Base-by-base conservation (phyloP, 1,140 invertebrate species). In the Panagrolaimus sp. region DNA sequence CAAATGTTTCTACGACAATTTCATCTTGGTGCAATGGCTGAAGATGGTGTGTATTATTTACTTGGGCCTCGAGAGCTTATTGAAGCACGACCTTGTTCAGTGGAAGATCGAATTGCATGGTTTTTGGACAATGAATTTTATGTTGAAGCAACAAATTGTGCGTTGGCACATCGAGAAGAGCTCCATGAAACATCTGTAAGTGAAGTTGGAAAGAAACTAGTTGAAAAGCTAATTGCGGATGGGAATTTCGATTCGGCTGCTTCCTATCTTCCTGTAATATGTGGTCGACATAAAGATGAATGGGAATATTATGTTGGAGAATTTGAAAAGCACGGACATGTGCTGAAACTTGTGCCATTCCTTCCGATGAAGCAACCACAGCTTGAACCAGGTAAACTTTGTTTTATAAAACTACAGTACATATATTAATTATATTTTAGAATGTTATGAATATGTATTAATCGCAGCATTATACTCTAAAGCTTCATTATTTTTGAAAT, bases 281-380 rank as follows among this genome's bases (percentile, higher is more conserved):
- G 78, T 51, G 76, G 66, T 43, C 66, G 69, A n/a, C 66, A 63
- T 45, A 92, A 92, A 85, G 87, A 88, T 45, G 85, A 92, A 16
- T 98, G 96, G 96, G 93, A 98, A 84, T 90, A 90, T 77, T 90
- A 95, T 85, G 87, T 97, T 31, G 89, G 90, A 67, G 92, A 93
- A 84, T 98, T 98, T 87, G 89, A 89, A 9, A 87, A 89, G 75
- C 88, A 90, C 5, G 88, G 91, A 73, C 90, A 94, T 75, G 84
- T 97, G 9, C 86, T 91, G 76, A 88, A 90, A 2, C 88, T 98
- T 11, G 91, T 91, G 78, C 87, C 89, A 0, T 94, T 93, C 84
- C 86, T 98, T 53, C 88, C 88, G 3, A 87, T 88, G 75, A 81
- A 85, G 47, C 80, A 85, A 16, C 84, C 85, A 38, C 88, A 88